These are phyloP conservation scores for Sitodiplosis mosellana DNA, from an alignment of 1,140 invertebrate genomes.

Conservation along the genomic window DNA sequence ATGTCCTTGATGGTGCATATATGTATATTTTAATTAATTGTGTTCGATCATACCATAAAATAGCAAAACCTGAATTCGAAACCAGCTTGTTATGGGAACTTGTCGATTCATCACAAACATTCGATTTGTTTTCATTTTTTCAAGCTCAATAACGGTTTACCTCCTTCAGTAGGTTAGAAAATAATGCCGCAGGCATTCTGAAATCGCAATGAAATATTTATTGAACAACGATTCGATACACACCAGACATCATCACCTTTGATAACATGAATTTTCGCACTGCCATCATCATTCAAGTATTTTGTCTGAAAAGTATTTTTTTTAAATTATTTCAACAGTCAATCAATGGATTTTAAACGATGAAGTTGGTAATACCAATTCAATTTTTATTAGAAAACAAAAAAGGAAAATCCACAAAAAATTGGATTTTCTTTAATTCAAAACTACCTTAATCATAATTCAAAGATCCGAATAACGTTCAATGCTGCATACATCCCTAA, in stretches of 20 bases:
- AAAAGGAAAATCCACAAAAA: not conserved
- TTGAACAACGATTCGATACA: too few species aligned
- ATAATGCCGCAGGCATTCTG: slow-evolving; percentile 25
- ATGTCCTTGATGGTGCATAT: not conserved
- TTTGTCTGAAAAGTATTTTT: too few species aligned
- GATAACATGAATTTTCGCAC: slow-evolving; percentile 19
- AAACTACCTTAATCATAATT: slow-evolving; percentile 4
- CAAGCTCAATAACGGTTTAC: too few species aligned
- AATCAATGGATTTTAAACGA: too few species aligned
- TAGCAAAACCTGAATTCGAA: slow-evolving; percentile 11
- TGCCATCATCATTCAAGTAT: slow-evolving; percentile 7
- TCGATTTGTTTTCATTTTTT: too few species aligned
- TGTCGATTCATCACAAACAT: not conserved
- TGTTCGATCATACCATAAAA: slow-evolving; percentile 20
- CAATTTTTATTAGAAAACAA: too few species aligned
- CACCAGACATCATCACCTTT: too few species aligned
- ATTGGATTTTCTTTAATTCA: not conserved
- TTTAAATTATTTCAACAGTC: too few species aligned
- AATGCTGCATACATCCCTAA: slow-evolving; percentile 13
- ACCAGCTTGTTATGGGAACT: too few species aligned
- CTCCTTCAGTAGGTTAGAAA: slow-evolving; percentile 16
- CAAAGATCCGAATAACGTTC: slow-evolving; percentile 11
- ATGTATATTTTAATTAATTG: slow-evolving; percentile 9
- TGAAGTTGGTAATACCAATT: too few species aligned
- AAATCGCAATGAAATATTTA: too few species aligned